Evolutionary conservation across 2,888 invertebrate species (phyloP).

Genomic region (Papilio elwesi): DNA sequence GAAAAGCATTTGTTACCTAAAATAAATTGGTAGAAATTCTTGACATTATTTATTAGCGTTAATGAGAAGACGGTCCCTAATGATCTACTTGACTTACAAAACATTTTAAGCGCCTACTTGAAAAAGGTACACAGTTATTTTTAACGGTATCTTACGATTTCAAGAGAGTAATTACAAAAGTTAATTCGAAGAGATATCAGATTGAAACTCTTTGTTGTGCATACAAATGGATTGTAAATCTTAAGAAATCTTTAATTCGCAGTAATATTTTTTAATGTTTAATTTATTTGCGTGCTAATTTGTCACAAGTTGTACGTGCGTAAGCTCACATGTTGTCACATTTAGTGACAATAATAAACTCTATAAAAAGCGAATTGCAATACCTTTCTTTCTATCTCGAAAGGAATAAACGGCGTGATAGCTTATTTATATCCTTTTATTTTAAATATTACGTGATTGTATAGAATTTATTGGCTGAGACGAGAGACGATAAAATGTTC

Average conservation of each 20-base stretch:
- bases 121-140: constrained; percentile 28
- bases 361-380: background rate
- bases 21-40: constrained; percentile 27
- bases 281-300: no score
- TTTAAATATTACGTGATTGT: background rate
- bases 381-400: background rate
- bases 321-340: background rate
- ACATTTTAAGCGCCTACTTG: constrained; percentile 25
- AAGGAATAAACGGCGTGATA: background rate
- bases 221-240: background rate
- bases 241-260: background rate
- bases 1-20: constrained; percentile 20
- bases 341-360: background rate
- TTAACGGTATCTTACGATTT: constrained; percentile 20
- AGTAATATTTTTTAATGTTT: background rate
- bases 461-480: constrained; percentile 5
- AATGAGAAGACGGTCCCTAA: constrained; percentile 30
- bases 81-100: constrained; percentile 32
- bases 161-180: constrained; percentile 27
- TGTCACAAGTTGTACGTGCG: no score
- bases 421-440: background rate
- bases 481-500: background rate
- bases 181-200: constrained; percentile 20
- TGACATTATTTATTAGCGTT: constrained; percentile 34
- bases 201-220: constrained; percentile 3